Conservation (phyloP, 2,797 vertebrate species). For the Buceros bicornis region DNA sequence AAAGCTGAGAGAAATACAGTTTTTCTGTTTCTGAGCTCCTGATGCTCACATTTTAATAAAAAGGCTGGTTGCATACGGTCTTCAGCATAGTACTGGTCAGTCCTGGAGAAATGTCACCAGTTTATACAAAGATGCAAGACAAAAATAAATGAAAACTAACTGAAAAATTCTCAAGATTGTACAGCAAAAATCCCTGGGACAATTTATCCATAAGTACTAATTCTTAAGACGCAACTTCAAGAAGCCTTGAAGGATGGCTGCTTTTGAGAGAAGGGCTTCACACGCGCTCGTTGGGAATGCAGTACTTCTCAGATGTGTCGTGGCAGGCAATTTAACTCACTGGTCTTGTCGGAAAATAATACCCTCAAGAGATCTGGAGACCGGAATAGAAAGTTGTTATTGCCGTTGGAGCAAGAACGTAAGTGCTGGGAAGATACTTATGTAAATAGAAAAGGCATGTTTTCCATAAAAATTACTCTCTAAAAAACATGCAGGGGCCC, state of each 20-base stretch:
- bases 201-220: neutral
- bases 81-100: neutral
- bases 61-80: neutral
- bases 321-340: neutral
- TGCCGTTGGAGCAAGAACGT: neutral
- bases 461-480: neutral
- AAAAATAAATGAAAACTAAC: neutral
- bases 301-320: neutral
- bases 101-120: neutral
- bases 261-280: neutral
- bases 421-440: neutral
- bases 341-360: neutral
- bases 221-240: neutral
- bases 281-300: neutral
- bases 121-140: neutral
- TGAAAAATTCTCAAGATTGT: neutral
- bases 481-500: neutral
- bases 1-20: conserved; percentile 33
- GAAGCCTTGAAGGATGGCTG: neutral
- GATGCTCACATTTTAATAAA: conserved; percentile 11
- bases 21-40: conserved; percentile 19
- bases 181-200: neutral
- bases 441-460: rapidly evolving
- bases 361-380: neutral
- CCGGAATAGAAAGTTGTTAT: neutral